phyloP scores from a whole-genome alignment of 2,888 invertebrate species.

The Aspidapion aeneum region DNA sequence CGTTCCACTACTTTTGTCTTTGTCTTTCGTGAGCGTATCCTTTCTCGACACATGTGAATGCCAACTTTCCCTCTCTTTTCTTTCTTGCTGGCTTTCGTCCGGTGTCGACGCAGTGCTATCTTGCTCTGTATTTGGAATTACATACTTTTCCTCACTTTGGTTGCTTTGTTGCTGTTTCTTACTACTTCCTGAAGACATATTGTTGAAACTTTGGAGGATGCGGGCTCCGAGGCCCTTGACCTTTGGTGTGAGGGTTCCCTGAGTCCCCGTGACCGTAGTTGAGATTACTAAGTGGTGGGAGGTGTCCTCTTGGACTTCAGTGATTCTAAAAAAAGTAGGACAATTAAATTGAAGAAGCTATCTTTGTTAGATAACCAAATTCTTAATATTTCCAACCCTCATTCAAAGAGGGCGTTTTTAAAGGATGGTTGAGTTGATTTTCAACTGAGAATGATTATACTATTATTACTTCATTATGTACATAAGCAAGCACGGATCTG shows the following conservation, averaged over 20 bases:
- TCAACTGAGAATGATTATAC: too few species aligned
- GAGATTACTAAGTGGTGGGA: constrained; percentile 42
- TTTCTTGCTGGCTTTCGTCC: background rate
- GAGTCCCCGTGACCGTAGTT: constrained; percentile 40
- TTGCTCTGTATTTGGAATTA: too few species aligned
- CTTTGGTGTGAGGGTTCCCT: constrained; percentile 43
- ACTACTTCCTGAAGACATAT: constrained; percentile 23
- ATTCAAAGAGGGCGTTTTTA: too few species aligned
- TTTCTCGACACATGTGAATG: constrained; percentile 31
- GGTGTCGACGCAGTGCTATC: too few species aligned
- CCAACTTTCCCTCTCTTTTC: background rate
- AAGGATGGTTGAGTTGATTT: too few species aligned
- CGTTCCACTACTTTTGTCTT: constrained; percentile 27
- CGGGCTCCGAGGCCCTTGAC: constrained; percentile 53
- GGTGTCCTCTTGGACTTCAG: constrained; percentile 76
- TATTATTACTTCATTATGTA: too few species aligned
- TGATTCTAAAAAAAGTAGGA: constrained; percentile 51
- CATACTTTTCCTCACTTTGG: too few species aligned
- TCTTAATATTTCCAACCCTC: too few species aligned
- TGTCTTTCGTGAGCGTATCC: constrained; percentile 35
- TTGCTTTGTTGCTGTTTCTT: too few species aligned
- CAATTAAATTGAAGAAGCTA: too few species aligned
- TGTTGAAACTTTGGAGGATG: constrained; percentile 49
- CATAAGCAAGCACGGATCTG: too few species aligned
- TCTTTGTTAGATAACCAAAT: too few species aligned